Evolutionary conservation across 2,797 vertebrate species (phyloP).

Genomic region (Microctenopoma steveboyesi): DNA sequence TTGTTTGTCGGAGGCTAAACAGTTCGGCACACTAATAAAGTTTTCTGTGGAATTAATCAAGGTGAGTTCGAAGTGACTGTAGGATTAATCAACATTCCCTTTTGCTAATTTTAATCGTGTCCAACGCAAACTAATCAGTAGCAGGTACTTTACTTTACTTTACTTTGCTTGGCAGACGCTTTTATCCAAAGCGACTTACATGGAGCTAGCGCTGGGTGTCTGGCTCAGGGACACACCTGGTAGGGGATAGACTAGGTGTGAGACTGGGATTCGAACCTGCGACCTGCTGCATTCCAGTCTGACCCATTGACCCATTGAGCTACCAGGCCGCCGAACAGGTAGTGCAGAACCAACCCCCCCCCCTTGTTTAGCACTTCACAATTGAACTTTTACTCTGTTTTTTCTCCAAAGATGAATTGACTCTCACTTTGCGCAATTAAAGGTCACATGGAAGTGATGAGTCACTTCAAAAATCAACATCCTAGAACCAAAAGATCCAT

Average conservation of each 20-base stretch:
- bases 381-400: slow-evolving; percentile 36
- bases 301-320: too few relatives aligned
- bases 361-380: slow-evolving; percentile 35
- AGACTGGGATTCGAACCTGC: too few relatives aligned
- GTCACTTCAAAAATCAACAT: slow-evolving; percentile 72
- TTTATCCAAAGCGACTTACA: too few relatives aligned
- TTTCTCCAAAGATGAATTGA: slow-evolving; percentile 53
- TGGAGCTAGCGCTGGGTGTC: too few relatives aligned
- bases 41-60: slow-evolving; percentile 67
- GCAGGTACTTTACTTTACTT: too few relatives aligned
- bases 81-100: slow-evolving; percentile 67
- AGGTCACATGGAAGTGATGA: slow-evolving; percentile 77
- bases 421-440: slow-evolving; percentile 63
- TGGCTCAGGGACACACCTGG: too few relatives aligned
- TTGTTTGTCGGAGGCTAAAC: slow-evolving; percentile 58
- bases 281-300: too few relatives aligned
- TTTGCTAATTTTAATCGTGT: slow-evolving; percentile 54
- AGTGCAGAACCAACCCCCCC: slow-evolving; percentile 1
- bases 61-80: slow-evolving; percentile 64
- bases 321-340: too few relatives aligned
- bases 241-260: too few relatives aligned
- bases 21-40: slow-evolving; percentile 40
- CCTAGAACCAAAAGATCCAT: slow-evolving; percentile 65
- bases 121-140: slow-evolving; percentile 67
- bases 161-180: too few relatives aligned